Base-by-base conservation (phyloP, 2,113 vertebrate species). In the Delphinapterus leucas region DNA sequence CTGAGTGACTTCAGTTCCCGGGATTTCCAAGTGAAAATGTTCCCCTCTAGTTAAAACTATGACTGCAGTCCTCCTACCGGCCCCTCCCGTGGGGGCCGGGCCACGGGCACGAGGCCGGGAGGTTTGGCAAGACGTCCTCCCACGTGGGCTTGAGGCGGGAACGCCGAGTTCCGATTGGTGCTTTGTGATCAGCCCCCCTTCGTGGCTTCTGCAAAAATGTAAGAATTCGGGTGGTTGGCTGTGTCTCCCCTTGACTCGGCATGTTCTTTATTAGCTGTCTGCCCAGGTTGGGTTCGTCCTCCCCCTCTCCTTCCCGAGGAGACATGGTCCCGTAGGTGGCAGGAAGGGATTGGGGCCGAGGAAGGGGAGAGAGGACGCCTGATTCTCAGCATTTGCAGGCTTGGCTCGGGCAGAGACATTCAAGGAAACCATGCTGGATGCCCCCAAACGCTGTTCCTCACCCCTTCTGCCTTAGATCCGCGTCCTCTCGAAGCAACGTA, bases 21-120 rank as follows among this genome's bases (percentile, higher is more conserved):
- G 80, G 97, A 91, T 97, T 96, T 94, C 96, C 65, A 55, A 92
- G 97, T 81, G 68, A 97, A 97, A 98, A 97, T 87, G 61, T 36
- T 97, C 88, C 95, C 98, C 96, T 97, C 97, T 97, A 95, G 97
- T 97, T 96, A 96, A 97, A 97, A 60, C 92, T 88, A 33, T 13
- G 93, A 36, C 49, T 81, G 93, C 65, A 61, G 92, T 92, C 93
- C 31, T 88, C 97, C 97, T 96, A 84, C 84, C 84, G 87, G 91
- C 85, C 88, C 79, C 93, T 26, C 68, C 28, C 23, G 21, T 3
- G 1, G 8, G 58, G 41, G 55, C 61, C 31, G 38, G 38, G 31
- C 41, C 2, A 0, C 63, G 38, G 63, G 79, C n/a, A 15, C n/a
- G 8, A 21, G n/a, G 58, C 70, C 5, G 2, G 68, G 70, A 84